Conservation (phyloP, 2,888 invertebrate genomes). For the Himalopsyche tibetana region DNA sequence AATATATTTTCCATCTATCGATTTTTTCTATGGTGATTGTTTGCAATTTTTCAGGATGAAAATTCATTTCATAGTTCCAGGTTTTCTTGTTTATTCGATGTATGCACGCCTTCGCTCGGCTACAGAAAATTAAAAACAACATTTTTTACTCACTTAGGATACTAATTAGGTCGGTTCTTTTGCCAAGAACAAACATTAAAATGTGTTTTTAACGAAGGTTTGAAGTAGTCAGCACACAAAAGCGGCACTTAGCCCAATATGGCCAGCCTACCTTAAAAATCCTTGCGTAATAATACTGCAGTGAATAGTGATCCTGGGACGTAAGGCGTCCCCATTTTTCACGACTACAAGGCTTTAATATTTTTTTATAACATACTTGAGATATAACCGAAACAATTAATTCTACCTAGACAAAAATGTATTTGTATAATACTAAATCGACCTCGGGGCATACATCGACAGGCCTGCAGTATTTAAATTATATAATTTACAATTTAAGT, state of each 20-base stretch:
- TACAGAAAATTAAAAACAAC: conserved; percentile 28
- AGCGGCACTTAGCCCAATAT: conserved; percentile 28
- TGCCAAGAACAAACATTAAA: conserved; percentile 17
- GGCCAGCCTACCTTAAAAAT: not conserved
- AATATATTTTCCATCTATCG: too few species aligned
- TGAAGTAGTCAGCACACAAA: conserved; percentile 35
- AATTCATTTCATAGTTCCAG: not conserved
- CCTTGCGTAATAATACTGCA: conserved; percentile 3
- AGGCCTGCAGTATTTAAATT: too few species aligned
- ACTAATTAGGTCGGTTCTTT: conserved; percentile 38
- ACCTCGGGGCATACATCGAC: too few species aligned
- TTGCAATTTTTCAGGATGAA: not conserved
- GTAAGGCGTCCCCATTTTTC: not conserved
- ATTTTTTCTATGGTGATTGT: not conserved
- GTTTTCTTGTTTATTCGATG: not conserved
- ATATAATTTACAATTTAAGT: too few species aligned
- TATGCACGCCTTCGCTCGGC: not conserved
- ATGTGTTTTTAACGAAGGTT: conserved; percentile 38
- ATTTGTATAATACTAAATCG: too few species aligned
- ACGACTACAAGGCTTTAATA: too few species aligned
- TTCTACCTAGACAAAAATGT: too few species aligned
- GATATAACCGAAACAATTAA: too few species aligned
- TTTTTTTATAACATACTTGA: too few species aligned
- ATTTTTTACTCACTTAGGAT: conserved; percentile 27
- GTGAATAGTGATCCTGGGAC: not conserved